Evolutionary conservation across 2,113 vertebrate genomes (phyloP), one percentile per base, ranked within the genome.

Genomic region (Acrocephalus arundinaceus): DNA sequence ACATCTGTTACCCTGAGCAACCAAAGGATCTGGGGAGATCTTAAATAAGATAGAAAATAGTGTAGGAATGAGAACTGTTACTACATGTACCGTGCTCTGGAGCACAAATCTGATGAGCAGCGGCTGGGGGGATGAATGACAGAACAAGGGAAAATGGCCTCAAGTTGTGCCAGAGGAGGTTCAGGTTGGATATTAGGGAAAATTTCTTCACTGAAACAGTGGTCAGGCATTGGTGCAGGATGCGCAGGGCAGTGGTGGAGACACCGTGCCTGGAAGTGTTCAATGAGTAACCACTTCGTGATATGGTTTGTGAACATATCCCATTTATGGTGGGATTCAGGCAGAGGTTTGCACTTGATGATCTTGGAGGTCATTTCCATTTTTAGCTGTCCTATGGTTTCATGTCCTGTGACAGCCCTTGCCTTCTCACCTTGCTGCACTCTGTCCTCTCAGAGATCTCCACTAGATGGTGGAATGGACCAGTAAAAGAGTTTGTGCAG

Each of bases 391-490:
- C 12, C 23, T 8, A 0, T 24, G 33, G 17, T 52, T 67, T 22
- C 37, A 7, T 59, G 77, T n/a, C 17, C 45, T 12, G 51, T 18
- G 17, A 4, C 5, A 7, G n/a, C 65, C 33, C 55, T 14, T 9
- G 23, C 33, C 31, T 35, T 12, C 54, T 14, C 13, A 1, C 13
- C 22, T 25, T 9, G 57, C 58, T 41, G 41, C 5, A 0, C 54
- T n/a, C 31, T 22, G 52, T 58, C 51, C 30, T 54, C 67, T 57
- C 55, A 6, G 46, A 20, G 30, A 30, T 10, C n/a, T 18, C 93
- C 97, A 17, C 89, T 88, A 96, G 97, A 68, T 94, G 97, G 95
- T 68, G 59, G 84, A 21, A 71, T 86, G 78, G 39, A 51, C 84
- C 89, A 46, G 73, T 1, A 2, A 43, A 89, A 89, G 52, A 70